Evolutionary conservation across 2,113 vertebrate species (phyloP).

Genomic region (Hippocampus guttulatus): DNA sequence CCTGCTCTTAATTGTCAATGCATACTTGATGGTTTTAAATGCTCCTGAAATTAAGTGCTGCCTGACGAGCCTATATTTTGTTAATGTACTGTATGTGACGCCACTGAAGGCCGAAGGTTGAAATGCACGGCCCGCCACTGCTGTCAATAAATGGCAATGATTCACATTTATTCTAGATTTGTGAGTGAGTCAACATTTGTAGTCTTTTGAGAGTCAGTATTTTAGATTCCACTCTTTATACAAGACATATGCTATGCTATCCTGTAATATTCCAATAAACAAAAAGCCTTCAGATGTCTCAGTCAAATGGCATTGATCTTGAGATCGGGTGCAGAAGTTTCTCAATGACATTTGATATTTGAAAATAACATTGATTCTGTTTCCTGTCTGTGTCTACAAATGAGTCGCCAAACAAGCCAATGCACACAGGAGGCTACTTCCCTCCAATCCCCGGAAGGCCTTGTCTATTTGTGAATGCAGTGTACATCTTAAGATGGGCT

Average conservation of each 20-base stretch:
- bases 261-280: conserved; percentile 12
- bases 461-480: conserved; percentile 68
- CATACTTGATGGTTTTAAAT: too few relatives aligned
- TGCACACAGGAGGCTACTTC: conserved; percentile 25
- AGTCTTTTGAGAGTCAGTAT: neutral
- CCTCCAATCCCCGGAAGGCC: conserved; percentile 48
- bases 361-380: conserved; percentile 7
- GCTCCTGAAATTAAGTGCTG: too few relatives aligned
- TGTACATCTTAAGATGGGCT: conserved; percentile 61
- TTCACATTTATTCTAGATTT: neutral
- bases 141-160: neutral
- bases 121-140: too few relatives aligned
- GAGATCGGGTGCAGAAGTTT: conserved; percentile 5
- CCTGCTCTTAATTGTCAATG: too few relatives aligned
- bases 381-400: conserved; percentile 26
- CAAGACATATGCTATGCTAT: neutral
- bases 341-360: conserved; percentile 7
- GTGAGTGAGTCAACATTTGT: neutral
- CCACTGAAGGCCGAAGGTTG: too few relatives aligned
- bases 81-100: too few relatives aligned
- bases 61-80: too few relatives aligned
- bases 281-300: neutral
- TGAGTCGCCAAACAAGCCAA: conserved; percentile 43
- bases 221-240: conserved; percentile 12
- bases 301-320: conserved; percentile 5